These are phyloP conservation scores for Scomber colias DNA, from an alignment of 2,113 vertebrate genomes.

Conservation along the genomic window DNA sequence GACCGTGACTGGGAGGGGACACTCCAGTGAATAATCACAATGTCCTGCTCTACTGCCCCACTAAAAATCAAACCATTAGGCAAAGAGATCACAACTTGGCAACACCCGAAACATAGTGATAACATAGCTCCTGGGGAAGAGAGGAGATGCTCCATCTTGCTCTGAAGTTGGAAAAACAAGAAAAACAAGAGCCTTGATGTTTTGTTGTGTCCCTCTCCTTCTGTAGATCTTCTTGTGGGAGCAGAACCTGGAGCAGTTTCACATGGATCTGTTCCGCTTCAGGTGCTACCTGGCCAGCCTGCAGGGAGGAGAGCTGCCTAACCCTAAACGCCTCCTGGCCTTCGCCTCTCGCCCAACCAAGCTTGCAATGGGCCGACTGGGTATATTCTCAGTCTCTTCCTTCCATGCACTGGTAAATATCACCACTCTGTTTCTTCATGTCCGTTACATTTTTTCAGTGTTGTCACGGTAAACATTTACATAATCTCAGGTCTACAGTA, in stretches of 20 bases:
- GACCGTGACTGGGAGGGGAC: conserved; percentile 65
- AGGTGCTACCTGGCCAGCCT: conserved; percentile 95
- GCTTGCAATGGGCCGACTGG: conserved; percentile 95
- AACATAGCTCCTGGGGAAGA: conserved; percentile 15
- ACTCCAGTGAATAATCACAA: conserved; percentile 66
- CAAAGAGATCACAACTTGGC: conserved; percentile 42
- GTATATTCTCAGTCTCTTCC: conserved; percentile 95
- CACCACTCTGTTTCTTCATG: background rate
- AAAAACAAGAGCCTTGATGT: conserved; percentile 29
- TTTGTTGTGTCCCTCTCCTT: conserved; percentile 16
- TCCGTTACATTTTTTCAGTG: background rate
- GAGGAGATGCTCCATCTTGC: conserved; percentile 19
- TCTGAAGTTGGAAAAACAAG: conserved; percentile 32
- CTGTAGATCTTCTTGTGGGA: conserved; percentile 96
- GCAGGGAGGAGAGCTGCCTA: conserved; percentile 96
- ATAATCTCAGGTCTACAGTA: background rate
- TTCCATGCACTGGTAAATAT: conserved; percentile 93
- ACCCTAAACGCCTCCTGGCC: conserved; percentile 94
- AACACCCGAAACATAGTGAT: conserved; percentile 30
- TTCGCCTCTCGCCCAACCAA: conserved; percentile 96
- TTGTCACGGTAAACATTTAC: background rate
- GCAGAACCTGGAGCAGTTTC: conserved; percentile 97
- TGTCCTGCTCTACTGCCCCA: conserved; percentile 70
- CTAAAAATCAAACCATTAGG: conserved; percentile 60
- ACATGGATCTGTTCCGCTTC: conserved; percentile 96